Evolutionary conservation across 1,140 invertebrate genomes (phyloP), one percentile per base, ranked within the genome.

Genomic region (Drosophila azteca): DNA sequence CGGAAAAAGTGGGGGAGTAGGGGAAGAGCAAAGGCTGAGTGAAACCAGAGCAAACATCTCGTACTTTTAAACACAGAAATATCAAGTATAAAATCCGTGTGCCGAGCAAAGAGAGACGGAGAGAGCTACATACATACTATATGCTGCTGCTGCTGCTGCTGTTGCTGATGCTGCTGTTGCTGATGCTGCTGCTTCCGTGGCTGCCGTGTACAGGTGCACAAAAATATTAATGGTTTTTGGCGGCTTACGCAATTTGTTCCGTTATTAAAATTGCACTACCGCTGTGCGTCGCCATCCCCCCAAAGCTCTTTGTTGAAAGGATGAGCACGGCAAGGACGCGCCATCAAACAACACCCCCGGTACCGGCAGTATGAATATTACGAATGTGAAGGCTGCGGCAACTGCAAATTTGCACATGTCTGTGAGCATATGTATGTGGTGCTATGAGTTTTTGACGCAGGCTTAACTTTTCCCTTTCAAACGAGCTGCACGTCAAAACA

Each of bases 181-280:
- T 6, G 11, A 26, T 58, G 49, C 13, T 31, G 29, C 29, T 29
- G 29, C 43, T 29, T 8, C 51, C 17, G 17, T 59, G 35, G 39
- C 54, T 43, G 24, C 41, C 51, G 61, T 77, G 63, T 24, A 24
- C 81, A 84, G 81, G 81, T 84, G 81, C 79, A 73, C 64, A 59
- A 63, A 69, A 85, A 77, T 87, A 81, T 85, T 85, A 85, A 85
- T 85, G 81, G 68, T 87, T 82, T 76, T 85, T 70, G 81, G 64
- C 71, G 62, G 82, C 81, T 77, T 75, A 85, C 81, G 61, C 73
- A 82, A 85, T 87, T 87, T 78, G 66, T 45, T 60, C 65, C 64
- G 48, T 65, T 78, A 87, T 87, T 85, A 87, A 87, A 78, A 74
- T 60, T 68, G 60, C 68, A 62, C 68, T 51, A 41, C 51, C 57